Evolutionary conservation across 2,113 vertebrate genomes (phyloP).

Genomic region (Toxostoma redivivum): DNA sequence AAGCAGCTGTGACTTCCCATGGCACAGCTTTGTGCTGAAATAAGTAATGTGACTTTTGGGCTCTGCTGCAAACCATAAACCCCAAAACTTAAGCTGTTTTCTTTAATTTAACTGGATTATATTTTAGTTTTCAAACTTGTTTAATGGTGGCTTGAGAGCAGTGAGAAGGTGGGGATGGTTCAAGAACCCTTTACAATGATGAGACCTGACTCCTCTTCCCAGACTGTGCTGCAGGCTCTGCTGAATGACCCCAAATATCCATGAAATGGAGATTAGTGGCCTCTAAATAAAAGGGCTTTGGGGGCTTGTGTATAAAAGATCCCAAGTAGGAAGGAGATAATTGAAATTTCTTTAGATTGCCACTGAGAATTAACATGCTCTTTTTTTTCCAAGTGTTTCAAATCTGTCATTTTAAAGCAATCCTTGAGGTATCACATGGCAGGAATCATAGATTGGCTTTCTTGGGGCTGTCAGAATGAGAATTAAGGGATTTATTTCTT

Average conservation of each 20-base stretch:
- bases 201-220: neutral
- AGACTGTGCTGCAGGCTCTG: neutral
- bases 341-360: neutral
- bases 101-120: neutral
- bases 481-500: neutral
- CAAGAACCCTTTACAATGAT: neutral
- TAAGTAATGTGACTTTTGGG: neutral
- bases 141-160: neutral
- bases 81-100: neutral
- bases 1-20: neutral
- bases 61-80: neutral
- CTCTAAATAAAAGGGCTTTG: neutral
- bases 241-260: neutral
- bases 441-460: neutral
- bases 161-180: neutral
- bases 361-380: neutral
- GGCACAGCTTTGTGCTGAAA: neutral
- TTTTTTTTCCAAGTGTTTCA: neutral
- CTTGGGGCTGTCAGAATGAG: neutral
- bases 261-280: neutral
- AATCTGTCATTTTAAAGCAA: neutral
- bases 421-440: neutral
- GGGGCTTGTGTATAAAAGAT: neutral
- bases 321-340: neutral
- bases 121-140: neutral